Percentiles rank a stretch among this genome's conserved stretches.
Evolutionary conservation across 2,113 vertebrate genomes (phyloP).

Genomic region (Gracilinanus agilis): DNA sequence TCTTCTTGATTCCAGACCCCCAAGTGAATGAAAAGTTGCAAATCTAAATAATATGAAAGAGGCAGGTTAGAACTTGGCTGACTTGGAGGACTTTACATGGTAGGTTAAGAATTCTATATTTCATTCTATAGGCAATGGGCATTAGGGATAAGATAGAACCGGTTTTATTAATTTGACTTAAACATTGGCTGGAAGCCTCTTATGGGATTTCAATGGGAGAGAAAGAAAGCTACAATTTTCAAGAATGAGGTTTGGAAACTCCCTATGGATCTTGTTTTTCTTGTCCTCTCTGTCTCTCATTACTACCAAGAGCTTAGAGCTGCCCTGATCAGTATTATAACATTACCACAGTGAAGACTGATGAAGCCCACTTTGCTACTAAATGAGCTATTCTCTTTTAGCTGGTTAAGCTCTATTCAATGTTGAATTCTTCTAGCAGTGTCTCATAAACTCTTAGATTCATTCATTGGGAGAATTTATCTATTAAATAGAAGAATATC

Average conservation of each 20-base stretch:
- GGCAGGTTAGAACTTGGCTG: neutral
- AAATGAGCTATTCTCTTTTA: neutral
- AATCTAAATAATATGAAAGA: neutral
- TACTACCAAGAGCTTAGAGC: neutral
- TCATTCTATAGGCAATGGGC: neutral
- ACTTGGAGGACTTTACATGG: neutral
- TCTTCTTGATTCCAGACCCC: neutral
- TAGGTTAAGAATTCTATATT: neutral
- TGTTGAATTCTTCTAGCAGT: neutral
- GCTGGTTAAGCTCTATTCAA: conserved; percentile 9
- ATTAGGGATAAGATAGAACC: neutral
- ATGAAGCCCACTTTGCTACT: neutral
- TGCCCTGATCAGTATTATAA: neutral
- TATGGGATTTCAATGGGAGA: neutral
- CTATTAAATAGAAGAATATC: neutral
- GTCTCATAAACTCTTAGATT: neutral
- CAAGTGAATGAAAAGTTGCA: neutral
- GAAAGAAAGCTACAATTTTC: conserved; percentile 1
- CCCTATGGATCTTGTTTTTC: conserved; percentile 18
- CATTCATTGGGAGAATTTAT: neutral
- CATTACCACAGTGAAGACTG: neutral
- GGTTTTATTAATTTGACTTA: neutral
- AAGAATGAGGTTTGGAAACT: conserved; percentile 7
- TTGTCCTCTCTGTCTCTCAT: conserved; percentile 9
- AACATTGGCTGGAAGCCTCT: neutral